These are phyloP conservation scores for Caenorhabditis sinica DNA, from an alignment of 2,888 invertebrate genomes.

Conservation along the genomic window DNA sequence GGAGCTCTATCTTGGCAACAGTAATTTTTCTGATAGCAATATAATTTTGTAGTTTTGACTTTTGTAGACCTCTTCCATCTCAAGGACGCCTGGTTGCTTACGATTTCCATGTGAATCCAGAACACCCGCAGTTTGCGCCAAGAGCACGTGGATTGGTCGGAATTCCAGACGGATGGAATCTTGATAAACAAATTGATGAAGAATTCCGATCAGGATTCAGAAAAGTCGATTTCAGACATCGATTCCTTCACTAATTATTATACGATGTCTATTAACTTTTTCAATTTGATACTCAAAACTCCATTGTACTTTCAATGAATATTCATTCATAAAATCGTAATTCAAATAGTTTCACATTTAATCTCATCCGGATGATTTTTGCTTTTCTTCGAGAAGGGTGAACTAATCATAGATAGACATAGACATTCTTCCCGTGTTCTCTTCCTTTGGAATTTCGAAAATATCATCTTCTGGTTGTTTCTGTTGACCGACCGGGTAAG, in stretches of 20 bases:
- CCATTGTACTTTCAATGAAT: slow-evolving; percentile 13
- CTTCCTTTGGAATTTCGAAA: background rate
- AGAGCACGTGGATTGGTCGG: slow-evolving; percentile 67
- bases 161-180: slow-evolving; percentile 71
- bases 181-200: slow-evolving; percentile 62
- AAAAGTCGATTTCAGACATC: slow-evolving; percentile 44
- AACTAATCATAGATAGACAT: background rate
- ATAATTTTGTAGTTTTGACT: background rate
- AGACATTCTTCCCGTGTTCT: slow-evolving; percentile 5
- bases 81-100: slow-evolving; percentile 43
- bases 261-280: background rate
- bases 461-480: slow-evolving; percentile 21
- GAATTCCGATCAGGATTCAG: slow-evolving; percentile 60
- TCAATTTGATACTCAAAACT: slow-evolving; percentile 45
- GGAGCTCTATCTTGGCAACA: slow-evolving; percentile 10
- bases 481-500: slow-evolving; percentile 12
- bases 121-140: slow-evolving; percentile 59
- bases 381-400: background rate
- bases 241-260: slow-evolving; percentile 6
- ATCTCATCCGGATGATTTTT: background rate
- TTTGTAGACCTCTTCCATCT: slow-evolving; percentile 42
- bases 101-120: slow-evolving; percentile 62
- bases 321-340: background rate
- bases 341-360: background rate
- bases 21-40: background rate